Percentiles rank a stretch among this genome's conserved stretches.
Conservation (phyloP, 2,797 vertebrate species). For the Hyperoplus immaculatus region DNA sequence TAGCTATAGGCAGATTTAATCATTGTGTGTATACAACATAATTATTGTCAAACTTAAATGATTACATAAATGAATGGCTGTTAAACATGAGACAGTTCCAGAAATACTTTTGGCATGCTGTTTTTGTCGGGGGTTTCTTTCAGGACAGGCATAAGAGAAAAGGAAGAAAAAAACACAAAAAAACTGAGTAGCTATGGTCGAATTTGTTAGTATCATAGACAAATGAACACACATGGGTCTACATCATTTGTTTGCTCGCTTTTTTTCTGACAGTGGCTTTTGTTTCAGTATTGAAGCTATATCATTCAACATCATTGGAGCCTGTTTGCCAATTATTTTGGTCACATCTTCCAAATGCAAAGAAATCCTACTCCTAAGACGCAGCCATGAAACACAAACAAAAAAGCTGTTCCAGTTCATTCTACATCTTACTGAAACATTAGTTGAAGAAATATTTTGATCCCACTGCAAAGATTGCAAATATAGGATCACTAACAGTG, state of each 20-base stretch:
- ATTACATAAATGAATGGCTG: neutral
- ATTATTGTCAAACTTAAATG: neutral
- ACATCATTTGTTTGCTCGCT: neutral
- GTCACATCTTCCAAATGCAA: constrained; percentile 2
- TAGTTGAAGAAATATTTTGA: neutral
- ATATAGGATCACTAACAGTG: neutral
- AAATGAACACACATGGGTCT: neutral
- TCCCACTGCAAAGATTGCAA: neutral
- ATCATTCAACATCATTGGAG: neutral
- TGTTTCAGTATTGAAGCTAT: neutral
- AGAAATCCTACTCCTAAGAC: neutral
- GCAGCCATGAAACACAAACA: neutral
- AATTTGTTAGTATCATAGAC: no score
- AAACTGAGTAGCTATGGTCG: neutral
- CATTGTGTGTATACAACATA: neutral
- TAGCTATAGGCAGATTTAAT: constrained; percentile 8
- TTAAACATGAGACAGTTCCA: neutral
- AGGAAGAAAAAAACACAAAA: neutral
- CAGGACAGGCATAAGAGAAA: neutral
- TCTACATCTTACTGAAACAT: neutral
- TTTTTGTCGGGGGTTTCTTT: neutral
- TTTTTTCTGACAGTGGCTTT: no score
- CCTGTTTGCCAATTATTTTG: neutral
- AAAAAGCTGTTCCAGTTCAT: neutral
- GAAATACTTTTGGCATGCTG: neutral